Conservation (phyloP, 1,140 invertebrate species). For the Nixonia krombeini region DNA sequence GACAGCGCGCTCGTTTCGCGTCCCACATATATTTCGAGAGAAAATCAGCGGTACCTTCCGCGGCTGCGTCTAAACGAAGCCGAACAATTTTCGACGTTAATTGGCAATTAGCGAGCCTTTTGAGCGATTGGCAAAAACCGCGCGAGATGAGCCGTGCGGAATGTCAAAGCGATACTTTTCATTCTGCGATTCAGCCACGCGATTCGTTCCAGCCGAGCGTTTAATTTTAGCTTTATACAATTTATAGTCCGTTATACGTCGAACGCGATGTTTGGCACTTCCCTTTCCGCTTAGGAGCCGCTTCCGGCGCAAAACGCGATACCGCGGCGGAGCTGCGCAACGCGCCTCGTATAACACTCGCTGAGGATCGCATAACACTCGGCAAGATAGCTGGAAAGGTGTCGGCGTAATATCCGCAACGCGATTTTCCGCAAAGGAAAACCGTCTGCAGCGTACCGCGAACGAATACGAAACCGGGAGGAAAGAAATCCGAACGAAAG, state of each 20-base stretch:
- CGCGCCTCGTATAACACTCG: too few species aligned
- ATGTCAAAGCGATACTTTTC: constrained; percentile 48
- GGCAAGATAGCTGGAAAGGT: too few species aligned
- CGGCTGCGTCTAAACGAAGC: constrained; percentile 35
- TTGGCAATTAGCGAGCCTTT: constrained; percentile 46
- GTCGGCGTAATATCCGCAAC: too few species aligned
- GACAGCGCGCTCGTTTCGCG: constrained; percentile 39
- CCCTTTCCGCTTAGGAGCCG: constrained; percentile 30
- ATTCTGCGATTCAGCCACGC: constrained; percentile 30
- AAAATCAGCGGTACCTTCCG: constrained; percentile 33
- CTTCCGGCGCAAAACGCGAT: constrained; percentile 32
- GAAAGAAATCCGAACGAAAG: too few species aligned
- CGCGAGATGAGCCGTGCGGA: constrained; percentile 37
- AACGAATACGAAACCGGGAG: constrained; percentile 2
- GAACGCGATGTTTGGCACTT: constrained; percentile 35
- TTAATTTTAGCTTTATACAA: constrained; percentile 45
- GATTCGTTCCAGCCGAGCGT: constrained; percentile 35
- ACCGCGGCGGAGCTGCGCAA: constrained; percentile 16
- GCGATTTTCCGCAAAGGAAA: too few species aligned
- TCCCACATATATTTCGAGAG: constrained; percentile 38
- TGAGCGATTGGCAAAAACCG: constrained; percentile 38
- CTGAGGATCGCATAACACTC: too few species aligned
- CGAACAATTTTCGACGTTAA: constrained; percentile 48
- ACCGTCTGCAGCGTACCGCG: too few species aligned
- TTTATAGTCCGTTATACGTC: constrained; percentile 43